Conservation (phyloP, 2,888 invertebrate species). For the Hybos culiciformis region DNA sequence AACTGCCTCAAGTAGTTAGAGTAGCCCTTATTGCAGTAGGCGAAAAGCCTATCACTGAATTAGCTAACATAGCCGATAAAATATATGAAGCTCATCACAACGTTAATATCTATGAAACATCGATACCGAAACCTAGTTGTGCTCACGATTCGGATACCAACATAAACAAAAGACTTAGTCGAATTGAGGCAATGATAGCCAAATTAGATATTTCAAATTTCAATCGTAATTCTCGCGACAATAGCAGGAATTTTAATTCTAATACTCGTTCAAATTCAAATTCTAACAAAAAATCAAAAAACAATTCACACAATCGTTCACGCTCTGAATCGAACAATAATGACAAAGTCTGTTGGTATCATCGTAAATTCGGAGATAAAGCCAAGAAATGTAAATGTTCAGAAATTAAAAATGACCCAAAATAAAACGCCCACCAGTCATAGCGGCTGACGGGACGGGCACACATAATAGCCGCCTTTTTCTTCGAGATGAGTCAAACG, state of each 20-base stretch:
- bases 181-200: too few relatives aligned
- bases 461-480: background rate
- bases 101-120: background rate
- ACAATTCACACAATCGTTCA: too few relatives aligned
- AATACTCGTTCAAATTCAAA: too few relatives aligned
- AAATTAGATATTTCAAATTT: too few relatives aligned
- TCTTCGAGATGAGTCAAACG: background rate
- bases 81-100: constrained; percentile 2
- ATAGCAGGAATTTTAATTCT: too few relatives aligned
- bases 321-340: too few relatives aligned
- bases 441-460: background rate
- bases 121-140: too few relatives aligned
- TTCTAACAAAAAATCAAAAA: too few relatives aligned
- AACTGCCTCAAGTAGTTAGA: constrained; percentile 4
- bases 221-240: too few relatives aligned
- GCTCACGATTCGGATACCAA: too few relatives aligned
- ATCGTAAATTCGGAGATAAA: constrained; percentile 1
- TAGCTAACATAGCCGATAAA: constrained; percentile 4
- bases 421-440: background rate
- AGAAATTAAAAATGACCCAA: background rate
- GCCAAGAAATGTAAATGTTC: background rate
- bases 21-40: constrained; percentile 4
- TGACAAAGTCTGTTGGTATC: background rate
- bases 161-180: too few relatives aligned
- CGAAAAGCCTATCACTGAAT: constrained; percentile 2